A percentile compares a stretch with the other conserved stretches of the same genome.
These are phyloP conservation scores for Passerculus sandwichensis DNA, from an alignment of 2,797 vertebrate genomes.

Conservation along the genomic window DNA sequence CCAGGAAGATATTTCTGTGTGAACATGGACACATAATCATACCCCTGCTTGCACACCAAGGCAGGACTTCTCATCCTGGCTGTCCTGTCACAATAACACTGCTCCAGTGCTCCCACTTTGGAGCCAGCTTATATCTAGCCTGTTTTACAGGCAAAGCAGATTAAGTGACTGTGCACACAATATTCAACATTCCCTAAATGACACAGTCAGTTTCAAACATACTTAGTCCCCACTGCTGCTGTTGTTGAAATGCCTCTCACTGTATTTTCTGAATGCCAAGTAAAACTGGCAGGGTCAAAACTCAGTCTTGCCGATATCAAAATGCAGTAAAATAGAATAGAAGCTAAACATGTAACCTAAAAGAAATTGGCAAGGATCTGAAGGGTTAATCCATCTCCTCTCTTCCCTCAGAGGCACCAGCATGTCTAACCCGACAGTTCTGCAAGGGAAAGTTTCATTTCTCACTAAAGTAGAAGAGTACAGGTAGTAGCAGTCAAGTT, in stretches of 20 bases:
- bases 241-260: neutral
- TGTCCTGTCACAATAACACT: neutral
- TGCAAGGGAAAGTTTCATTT: constrained; percentile 33
- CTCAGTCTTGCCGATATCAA: neutral
- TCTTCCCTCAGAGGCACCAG: neutral
- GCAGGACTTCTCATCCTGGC: neutral
- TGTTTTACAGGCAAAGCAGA: neutral
- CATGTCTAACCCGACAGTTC: neutral
- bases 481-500: constrained; percentile 43
- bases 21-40: neutral
- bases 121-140: neutral
- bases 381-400: neutral
- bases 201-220: neutral
- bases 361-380: neutral
- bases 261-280: neutral
- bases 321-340: neutral
- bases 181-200: neutral
- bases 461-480: constrained; percentile 13
- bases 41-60: neutral
- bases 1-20: neutral
- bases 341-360: neutral
- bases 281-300: neutral
- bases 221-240: neutral
- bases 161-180: neutral
- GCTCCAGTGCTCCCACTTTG: accelerated